phyloP scores from a whole-genome alignment of 2,797 vertebrate species.

The Aselliscus stoliczkanus region DNA sequence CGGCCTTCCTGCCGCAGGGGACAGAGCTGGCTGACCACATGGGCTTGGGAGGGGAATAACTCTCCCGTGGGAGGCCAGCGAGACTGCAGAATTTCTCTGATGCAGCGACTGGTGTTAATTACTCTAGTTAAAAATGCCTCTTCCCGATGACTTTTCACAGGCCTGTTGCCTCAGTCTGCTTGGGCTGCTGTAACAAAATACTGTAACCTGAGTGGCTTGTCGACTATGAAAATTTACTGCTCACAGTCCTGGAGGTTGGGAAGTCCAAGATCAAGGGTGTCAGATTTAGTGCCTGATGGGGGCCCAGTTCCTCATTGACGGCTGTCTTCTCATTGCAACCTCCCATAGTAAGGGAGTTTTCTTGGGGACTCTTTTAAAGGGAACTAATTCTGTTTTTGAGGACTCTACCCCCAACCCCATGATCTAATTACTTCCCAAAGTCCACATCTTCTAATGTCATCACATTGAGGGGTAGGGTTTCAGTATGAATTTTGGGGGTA shows the following conservation, averaged over 20 bases:
- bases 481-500: neutral
- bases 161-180: fast-evolving
- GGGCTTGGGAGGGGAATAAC: neutral
- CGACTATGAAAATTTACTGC: no score
- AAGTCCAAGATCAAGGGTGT: neutral
- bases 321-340: neutral
- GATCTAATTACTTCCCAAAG: neutral
- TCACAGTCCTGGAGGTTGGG: neutral
- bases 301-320: neutral
- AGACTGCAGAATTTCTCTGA: neutral
- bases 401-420: neutral
- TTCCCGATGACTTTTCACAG: neutral
- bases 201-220: no score
- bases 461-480: neutral
- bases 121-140: neutral
- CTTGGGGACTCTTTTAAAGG: neutral
- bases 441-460: neutral
- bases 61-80: neutral
- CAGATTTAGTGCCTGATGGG: neutral
- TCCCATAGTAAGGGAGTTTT: neutral
- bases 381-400: neutral
- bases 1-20: fast-evolving
- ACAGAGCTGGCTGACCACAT: neutral
- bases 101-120: neutral
- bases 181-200: no score